A percentile compares a stretch with the other conserved stretches of the same genome.
These are phyloP conservation scores for Syritta pipiens DNA, from an alignment of 2,888 invertebrate species.

Conservation along the genomic window DNA sequence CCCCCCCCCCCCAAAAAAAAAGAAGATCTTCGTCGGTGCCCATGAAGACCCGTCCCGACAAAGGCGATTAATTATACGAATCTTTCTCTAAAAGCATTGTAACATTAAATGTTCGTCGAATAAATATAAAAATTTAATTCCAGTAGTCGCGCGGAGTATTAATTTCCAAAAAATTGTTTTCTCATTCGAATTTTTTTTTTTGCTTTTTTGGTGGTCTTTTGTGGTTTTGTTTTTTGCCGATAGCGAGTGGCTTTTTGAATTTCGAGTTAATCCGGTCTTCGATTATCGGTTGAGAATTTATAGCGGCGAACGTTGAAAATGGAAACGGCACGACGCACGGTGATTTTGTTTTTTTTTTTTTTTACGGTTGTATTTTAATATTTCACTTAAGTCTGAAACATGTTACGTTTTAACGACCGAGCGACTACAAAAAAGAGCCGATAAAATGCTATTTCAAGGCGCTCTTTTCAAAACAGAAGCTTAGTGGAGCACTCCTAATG, in stretches of 20 bases:
- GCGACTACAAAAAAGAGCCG: not conserved
- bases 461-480: constrained; percentile 54
- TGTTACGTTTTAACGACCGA: constrained; percentile 47
- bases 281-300: constrained; percentile 53
- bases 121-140: constrained; percentile 68
- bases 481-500: constrained; percentile 56
- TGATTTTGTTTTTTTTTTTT: too few species aligned
- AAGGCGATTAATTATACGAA: constrained; percentile 66
- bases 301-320: too few species aligned
- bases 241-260: constrained; percentile 45
- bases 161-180: constrained; percentile 24
- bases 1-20: not conserved
- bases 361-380: constrained; percentile 49
- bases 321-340: too few species aligned
- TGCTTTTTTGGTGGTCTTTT: not conserved
- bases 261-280: constrained; percentile 61
- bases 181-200: too few species aligned
- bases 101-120: constrained; percentile 66
- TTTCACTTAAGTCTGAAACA: constrained; percentile 49
- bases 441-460: not conserved
- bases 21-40: constrained; percentile 17
- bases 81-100: constrained; percentile 67
- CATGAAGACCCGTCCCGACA: constrained; percentile 56
- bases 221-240: constrained; percentile 26
- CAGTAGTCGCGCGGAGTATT: constrained; percentile 56